Conservation (phyloP, 2,888 invertebrate species). For the Cosmia pyralina region DNA sequence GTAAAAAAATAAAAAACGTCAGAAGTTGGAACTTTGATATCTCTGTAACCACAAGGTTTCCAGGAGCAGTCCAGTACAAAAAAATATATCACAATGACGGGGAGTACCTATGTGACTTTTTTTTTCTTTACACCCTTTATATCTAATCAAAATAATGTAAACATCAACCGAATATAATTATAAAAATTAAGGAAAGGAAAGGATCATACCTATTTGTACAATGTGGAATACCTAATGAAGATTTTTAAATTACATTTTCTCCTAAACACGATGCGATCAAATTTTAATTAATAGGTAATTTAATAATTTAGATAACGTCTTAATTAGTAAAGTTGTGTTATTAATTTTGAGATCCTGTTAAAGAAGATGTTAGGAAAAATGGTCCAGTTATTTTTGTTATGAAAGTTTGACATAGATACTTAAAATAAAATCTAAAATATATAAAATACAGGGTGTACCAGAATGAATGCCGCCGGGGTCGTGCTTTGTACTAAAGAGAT, state of each 20-base stretch:
- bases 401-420: not conserved
- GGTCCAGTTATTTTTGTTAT: slow-evolving; percentile 16
- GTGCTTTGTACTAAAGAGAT: too few relatives aligned
- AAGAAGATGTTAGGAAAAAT: slow-evolving; percentile 18
- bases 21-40: not conserved
- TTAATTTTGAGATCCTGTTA: slow-evolving; percentile 29
- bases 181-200: not conserved
- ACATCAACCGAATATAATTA: not conserved
- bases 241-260: slow-evolving; percentile 24
- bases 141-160: not conserved
- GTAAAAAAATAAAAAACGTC: too few relatives aligned
- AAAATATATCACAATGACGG: too few relatives aligned
- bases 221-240: not conserved
- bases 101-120: too few relatives aligned
- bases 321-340: slow-evolving; percentile 46
- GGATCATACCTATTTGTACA: not conserved
- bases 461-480: too few relatives aligned
- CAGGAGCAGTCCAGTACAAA: too few relatives aligned
- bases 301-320: slow-evolving; percentile 39
- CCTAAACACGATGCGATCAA: slow-evolving; percentile 32
- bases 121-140: too few relatives aligned
- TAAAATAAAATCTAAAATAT: not conserved
- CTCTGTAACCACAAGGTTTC: too few relatives aligned
- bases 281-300: slow-evolving; percentile 48
- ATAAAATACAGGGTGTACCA: not conserved